Evolutionary conservation across 1,140 invertebrate genomes (phyloP), one percentile per base, ranked within the genome.

Genomic region (Euwallacea fornicatus): DNA sequence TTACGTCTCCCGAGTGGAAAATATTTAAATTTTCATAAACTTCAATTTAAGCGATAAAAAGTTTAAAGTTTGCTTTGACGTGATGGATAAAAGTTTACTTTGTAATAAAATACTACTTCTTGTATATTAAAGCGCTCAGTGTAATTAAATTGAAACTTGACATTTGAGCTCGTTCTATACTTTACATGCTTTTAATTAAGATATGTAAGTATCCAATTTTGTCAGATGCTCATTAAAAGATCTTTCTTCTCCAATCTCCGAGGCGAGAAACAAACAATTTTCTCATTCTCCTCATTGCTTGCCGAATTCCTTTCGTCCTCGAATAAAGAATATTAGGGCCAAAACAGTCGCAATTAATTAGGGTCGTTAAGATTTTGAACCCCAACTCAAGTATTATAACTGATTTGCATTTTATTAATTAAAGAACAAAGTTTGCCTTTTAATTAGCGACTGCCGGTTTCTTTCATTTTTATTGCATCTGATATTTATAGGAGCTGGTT

Each of bases 341-440:
- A 41, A 61, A 61, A 61, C 21, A 41, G 42, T 61, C 59, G 59
- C 42, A n/a, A 61, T 61, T 61, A 61, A 61, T 61, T 61, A 61
- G 59, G 15, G 42, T 21, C 59, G 59, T 61, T 61, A 61, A 61
- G 59, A 61, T 61, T 42, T 61, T 21, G 42, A 61, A 21, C 59
- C 42, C 55, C 55, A n/a, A 58, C 55, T 61, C 42, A 61, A 61
- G 42, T 61, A 41, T 61, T 61, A 61, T 61, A 61, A 61, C 59
- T 43, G 59, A 61, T 61, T 61, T 61, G 59, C 59, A 61, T 61
- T 61, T 61, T 42, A 61, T 61, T 61, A 61, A 61, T 61, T 61
- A 61, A 61, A 61, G 59, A 61, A 61, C 42, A 61, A 61, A 43
- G 21, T 61, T 61, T 61, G 21, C 59, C 10, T 41, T 61, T 61